Evolutionary conservation across 2,888 invertebrate species (phyloP), one percentile per base, ranked within the genome.

Genomic region (Pycnomerus fuliginosus): DNA sequence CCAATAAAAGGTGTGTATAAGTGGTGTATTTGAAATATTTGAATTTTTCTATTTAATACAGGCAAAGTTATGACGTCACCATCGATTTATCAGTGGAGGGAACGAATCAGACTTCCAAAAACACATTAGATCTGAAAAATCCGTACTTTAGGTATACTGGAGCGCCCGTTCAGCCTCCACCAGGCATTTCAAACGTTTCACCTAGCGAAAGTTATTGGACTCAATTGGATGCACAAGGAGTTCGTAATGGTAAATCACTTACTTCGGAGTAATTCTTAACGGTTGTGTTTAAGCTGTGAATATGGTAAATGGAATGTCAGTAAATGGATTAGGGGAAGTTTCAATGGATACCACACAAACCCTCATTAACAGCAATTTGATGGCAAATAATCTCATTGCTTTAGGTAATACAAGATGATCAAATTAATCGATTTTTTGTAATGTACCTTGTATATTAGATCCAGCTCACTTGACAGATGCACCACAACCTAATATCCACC

Each of bases 51-150:
- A 32, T 20, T 10, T 22, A n/a, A 43, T 73, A 17, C 69, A 85
- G 86, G 69, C 99, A 99, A 77, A 97, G 97, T 64, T 99, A 99
- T 67, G 98, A 99, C 76, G 97, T 99, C 2, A 94, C 96, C 10
- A 96, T 99, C 70, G 94, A 95, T 61, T 75, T 98, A 56, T 84
- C 84, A 57, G 80, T 96, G 48, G 94, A 95, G 69, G 95, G 95
- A 23, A 91, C 92, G 7, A 84, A 83, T 44, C 83, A 87, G 61
- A 83, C 86, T 48, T 90, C 93, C 23, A 85, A 84, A 50, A 98
- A 98, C 71, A 92, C 91, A 10, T 78, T 99, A 65, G 98, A 99
- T 73, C 78, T 99, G 63, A 98, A 98, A 77, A 98, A 98, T 75
- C 97, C 98, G 0, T 97, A 95, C 80, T 98, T 98, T 73, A 84